Base-by-base conservation (phyloP, 2,113 vertebrate species). In the Cyanoramphus novaezelandiae region DNA sequence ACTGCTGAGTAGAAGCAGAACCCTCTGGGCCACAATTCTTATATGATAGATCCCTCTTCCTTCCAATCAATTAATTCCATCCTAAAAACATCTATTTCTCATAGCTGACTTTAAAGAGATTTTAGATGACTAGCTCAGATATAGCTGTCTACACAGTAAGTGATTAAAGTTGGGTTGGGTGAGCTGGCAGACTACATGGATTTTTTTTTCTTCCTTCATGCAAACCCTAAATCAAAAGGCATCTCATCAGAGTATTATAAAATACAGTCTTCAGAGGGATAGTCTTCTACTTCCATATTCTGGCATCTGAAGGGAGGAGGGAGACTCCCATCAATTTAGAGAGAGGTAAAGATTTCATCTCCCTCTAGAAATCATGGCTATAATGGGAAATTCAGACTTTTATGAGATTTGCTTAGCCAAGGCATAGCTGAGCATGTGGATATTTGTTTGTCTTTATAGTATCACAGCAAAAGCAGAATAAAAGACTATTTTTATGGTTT, bases 31-130 rank as follows among this genome's bases (percentile, higher is more conserved):
- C 83, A 82, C 92, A 91, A 71, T 84, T 95, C 91, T 91, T 82
- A 41, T 57, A 49, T 95, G 91, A 96, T 84, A 89, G 93, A 95
- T 95, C 57, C 75, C 37, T 70, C 74, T 96, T 82, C 91, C 60
- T 91, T 96, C 86, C 94, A 84, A 95, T 95, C 95, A 95, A 95
- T 95, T 97, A 95, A 95, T 95, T 95, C 86, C 93, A 64, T 95
- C 95, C 94, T 97, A 93, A 95, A 96, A 92, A 81, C 95, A 95
- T 95, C 94, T 95, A 93, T 96, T 97, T 96, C 93, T 95, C 91
- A 75, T 78, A 69, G 71, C 87, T 95, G 95, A 97, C 95, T 96
- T 95, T 96, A 97, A 96, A 96, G 95, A 81, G 93, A 91, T 95
- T 96, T 97, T 95, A 97, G 95, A 97, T 95, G 94, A 97, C 93